These are phyloP conservation scores for Sialia sialis DNA, from an alignment of 2,113 vertebrate genomes.

Conservation along the genomic window DNA sequence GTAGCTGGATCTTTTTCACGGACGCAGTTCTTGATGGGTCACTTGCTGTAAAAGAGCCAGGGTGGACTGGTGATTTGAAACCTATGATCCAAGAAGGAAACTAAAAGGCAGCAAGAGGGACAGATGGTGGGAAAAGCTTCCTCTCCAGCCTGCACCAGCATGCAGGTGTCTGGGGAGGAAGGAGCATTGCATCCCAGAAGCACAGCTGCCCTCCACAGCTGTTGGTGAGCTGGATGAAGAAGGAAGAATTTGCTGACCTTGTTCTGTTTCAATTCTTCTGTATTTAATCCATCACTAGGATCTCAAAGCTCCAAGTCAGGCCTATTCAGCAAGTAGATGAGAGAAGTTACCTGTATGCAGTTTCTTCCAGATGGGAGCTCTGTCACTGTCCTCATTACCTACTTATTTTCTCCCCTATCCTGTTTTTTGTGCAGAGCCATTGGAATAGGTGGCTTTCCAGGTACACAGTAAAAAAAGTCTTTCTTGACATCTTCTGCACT, in stretches of 20 bases:
- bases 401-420: not conserved
- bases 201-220: not conserved
- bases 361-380: not conserved
- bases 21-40: not conserved
- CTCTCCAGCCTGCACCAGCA: not conserved
- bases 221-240: not conserved
- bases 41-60: not conserved
- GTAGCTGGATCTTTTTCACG: not conserved
- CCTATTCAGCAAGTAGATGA: not conserved
- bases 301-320: not conserved
- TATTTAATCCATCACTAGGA: not conserved
- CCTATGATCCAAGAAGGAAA: not conserved
- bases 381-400: not conserved
- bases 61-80: not conserved
- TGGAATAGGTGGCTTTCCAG: not conserved
- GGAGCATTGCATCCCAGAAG: not conserved
- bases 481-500: not conserved
- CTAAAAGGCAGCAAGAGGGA: not conserved
- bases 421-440: not conserved
- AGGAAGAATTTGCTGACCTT: not conserved
- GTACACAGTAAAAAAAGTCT: not conserved
- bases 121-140: not conserved
- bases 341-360: not conserved
- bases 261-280: not conserved
- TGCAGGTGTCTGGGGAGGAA: not conserved